Base-by-base conservation (phyloP, 2,797 vertebrate species). In the Leuciscus waleckii region DNA sequence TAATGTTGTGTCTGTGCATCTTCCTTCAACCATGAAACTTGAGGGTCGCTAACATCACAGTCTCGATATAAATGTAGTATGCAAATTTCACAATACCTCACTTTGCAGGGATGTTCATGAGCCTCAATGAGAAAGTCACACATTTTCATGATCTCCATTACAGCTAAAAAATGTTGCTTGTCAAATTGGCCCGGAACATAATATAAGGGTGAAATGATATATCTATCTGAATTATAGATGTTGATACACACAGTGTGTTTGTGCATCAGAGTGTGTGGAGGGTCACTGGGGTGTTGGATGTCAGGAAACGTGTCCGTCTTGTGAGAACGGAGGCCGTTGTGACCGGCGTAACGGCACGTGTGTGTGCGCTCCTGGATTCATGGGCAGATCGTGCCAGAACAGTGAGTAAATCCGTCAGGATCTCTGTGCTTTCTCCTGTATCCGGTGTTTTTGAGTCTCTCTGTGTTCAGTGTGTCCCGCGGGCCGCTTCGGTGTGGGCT, bases 231-330 rank as follows among this genome's bases (percentile, higher is more conserved):
- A 61, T 13, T 61, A 5, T 26, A 26, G 0, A 61, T 35, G 43
- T 49, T 26, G 16, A 51, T 49, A 21, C 11, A 46, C 46, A 46
- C 41, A 3, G 13, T 51, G 5, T 71, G 6, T 46, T 39, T 68
- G 7, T 78, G 37, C 2, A 70, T 2, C 92, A 99, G 98, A 95
- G 87, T 99, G 98, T 90, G 93, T 87, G 0, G 94, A 94, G 5
- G 97, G 97, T 2, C 94, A 23, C 83, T 99, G 98, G 98, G 98
- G 98, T 2, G 85, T 77, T 0, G 95, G 95, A 87, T 99, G 98
- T 91, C 94, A 92, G 88, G 94, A 96, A 88, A 92, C 91, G 39
- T 99, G 98, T 89, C 96, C 94, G 0, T 71, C 81, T 0, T 99
- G 98, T 63, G 94, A 96, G 68, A 96, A 98, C 0, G 93, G 94